Evolutionary conservation across 2,797 vertebrate genomes (phyloP).

Genomic region (Gymnothorax javanicus): DNA sequence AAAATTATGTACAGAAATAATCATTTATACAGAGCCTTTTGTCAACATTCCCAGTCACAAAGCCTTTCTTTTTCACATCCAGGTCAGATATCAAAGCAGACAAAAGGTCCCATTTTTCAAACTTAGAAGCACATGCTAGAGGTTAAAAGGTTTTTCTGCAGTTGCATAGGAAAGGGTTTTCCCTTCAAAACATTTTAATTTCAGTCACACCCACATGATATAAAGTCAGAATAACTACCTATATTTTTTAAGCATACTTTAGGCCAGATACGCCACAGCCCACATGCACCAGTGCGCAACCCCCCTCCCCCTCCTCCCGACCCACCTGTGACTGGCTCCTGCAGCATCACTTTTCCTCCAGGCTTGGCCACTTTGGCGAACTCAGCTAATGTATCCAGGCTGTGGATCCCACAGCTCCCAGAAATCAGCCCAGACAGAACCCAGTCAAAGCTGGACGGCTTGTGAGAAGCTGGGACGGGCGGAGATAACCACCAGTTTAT

Average conservation of each 20-base stretch:
- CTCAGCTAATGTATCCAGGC: slow-evolving; percentile 78
- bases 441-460: slow-evolving; percentile 79
- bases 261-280: neutral
- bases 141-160: too few species aligned
- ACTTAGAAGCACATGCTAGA: too few species aligned
- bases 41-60: too few species aligned
- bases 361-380: slow-evolving; percentile 86
- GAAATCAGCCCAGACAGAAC: slow-evolving; percentile 81
- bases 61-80: too few species aligned
- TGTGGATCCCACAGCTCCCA: slow-evolving; percentile 75
- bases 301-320: neutral
- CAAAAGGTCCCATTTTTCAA: too few species aligned
- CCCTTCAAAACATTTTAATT: too few species aligned
- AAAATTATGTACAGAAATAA: too few species aligned
- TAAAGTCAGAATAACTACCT: neutral
- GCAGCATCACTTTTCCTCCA: slow-evolving; percentile 82
- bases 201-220: too few species aligned
- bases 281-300: neutral
- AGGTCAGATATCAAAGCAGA: too few species aligned
- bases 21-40: too few species aligned
- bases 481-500: slow-evolving; percentile 1
- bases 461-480: slow-evolving; percentile 75
- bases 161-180: too few species aligned
- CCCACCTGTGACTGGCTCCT: slow-evolving; percentile 83
- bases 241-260: neutral